A percentile compares a stretch with the other conserved stretches of the same genome.
phyloP scores from a whole-genome alignment of 1,140 invertebrate species.

The Zaprionus camerounensis region DNA sequence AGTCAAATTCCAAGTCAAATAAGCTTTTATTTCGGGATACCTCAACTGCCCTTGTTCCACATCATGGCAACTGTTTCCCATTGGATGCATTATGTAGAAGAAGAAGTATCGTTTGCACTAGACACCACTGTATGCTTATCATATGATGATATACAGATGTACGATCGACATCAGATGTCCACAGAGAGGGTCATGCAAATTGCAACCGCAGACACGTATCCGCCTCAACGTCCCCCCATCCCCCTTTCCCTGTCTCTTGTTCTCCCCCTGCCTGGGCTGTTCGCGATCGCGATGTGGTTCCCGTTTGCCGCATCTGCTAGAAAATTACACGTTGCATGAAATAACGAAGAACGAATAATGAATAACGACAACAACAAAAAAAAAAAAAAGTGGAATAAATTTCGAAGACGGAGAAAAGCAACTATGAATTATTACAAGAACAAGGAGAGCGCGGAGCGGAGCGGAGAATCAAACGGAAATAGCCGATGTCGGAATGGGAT shows the following conservation, averaged over 20 bases:
- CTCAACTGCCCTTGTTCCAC: background rate
- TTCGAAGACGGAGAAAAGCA: slow-evolving; percentile 7
- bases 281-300: slow-evolving; percentile 13
- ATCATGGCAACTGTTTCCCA: background rate
- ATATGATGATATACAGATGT: background rate
- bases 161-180: slow-evolving; percentile 24
- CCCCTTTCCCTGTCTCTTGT: background rate
- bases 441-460: background rate
- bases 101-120: background rate
- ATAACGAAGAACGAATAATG: background rate
- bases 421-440: slow-evolving; percentile 52
- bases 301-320: slow-evolving; percentile 57
- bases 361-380: slow-evolving; percentile 22
- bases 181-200: slow-evolving; percentile 53
- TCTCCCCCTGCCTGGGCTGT: slow-evolving; percentile 2
- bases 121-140: background rate
- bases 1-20: no score
- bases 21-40: background rate
- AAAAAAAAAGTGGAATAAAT: slow-evolving; percentile 13
- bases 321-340: slow-evolving; percentile 63
- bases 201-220: slow-evolving; percentile 34
- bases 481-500: slow-evolving; percentile 1
- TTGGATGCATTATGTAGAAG: background rate
- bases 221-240: background rate
- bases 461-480: slow-evolving; percentile 20